Evolutionary conservation across 2,888 invertebrate genomes (phyloP).

Genomic region (Geophilus truncorum): DNA sequence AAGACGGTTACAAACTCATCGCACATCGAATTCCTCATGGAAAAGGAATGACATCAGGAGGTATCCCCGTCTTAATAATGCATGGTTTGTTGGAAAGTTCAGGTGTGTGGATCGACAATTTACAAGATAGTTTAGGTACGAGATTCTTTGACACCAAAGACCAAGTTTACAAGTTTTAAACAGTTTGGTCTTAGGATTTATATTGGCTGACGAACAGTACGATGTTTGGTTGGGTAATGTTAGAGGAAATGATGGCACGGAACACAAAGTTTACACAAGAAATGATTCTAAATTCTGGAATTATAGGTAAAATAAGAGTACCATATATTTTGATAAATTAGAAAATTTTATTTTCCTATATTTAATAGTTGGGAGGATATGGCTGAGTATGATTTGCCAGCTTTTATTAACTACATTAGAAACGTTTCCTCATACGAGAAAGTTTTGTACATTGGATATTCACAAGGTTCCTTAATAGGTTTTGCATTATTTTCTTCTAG

Average conservation of each 20-base stretch:
- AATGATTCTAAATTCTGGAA: background rate
- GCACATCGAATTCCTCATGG: no score
- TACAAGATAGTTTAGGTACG: background rate
- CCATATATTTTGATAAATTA: no score
- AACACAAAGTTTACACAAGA: background rate
- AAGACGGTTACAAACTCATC: no score
- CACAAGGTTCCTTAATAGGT: background rate
- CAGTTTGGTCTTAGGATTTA: background rate
- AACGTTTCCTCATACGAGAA: background rate
- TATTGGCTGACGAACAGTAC: background rate
- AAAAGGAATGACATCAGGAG: no score
- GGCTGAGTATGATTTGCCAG: no score
- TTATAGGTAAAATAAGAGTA: background rate
- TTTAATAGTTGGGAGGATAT: no score
- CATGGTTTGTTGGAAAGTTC: background rate
- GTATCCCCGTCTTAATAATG: background rate
- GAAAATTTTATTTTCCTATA: no score
- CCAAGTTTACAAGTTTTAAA: background rate
- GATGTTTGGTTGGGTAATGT: background rate
- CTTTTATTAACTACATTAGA: no score
- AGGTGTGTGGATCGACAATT: background rate
- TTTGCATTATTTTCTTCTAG: background rate
- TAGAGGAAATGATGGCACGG: background rate
- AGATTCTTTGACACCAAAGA: no score
- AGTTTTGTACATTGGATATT: background rate